A percentile compares a stretch with the other conserved stretches of the same genome.
Conservation (phyloP, 2,888 invertebrate genomes). For the Drosophila differens region DNA sequence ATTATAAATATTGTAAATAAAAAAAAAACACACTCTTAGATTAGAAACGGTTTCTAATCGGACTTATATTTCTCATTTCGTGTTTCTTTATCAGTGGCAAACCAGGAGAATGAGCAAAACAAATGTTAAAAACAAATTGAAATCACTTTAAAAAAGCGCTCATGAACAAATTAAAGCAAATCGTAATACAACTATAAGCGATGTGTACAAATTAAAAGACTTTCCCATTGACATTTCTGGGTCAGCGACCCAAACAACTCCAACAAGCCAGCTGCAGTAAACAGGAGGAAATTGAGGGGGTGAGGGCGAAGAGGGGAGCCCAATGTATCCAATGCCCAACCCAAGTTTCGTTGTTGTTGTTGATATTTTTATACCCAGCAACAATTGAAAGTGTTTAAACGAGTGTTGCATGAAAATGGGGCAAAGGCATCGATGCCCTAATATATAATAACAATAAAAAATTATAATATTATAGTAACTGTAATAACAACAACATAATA, state of each 20-base stretch:
- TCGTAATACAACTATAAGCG: slow-evolving; percentile 12
- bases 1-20: background rate
- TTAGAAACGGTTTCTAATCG: background rate
- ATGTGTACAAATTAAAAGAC: slow-evolving; percentile 69
- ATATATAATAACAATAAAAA: background rate
- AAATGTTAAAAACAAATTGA: slow-evolving; percentile 24
- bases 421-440: background rate
- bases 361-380: slow-evolving; percentile 16
- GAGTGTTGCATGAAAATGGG: background rate
- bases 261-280: slow-evolving; percentile 39
- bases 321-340: slow-evolving; percentile 49
- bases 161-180: slow-evolving; percentile 19
- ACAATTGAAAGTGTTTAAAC: background rate
- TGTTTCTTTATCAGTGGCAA: background rate
- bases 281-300: slow-evolving; percentile 3
- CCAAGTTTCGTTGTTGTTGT: slow-evolving; percentile 43
- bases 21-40: background rate
- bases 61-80: background rate
- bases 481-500: background rate
- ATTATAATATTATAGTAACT: background rate
- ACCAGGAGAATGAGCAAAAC: background rate
- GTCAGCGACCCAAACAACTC: slow-evolving; percentile 83
- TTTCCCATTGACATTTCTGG: slow-evolving; percentile 84
- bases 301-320: slow-evolving; percentile 2
- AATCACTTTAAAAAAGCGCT: slow-evolving; percentile 24